Base-by-base conservation (phyloP, 2,888 invertebrate species). In the Drosophila tanythrix region DNA sequence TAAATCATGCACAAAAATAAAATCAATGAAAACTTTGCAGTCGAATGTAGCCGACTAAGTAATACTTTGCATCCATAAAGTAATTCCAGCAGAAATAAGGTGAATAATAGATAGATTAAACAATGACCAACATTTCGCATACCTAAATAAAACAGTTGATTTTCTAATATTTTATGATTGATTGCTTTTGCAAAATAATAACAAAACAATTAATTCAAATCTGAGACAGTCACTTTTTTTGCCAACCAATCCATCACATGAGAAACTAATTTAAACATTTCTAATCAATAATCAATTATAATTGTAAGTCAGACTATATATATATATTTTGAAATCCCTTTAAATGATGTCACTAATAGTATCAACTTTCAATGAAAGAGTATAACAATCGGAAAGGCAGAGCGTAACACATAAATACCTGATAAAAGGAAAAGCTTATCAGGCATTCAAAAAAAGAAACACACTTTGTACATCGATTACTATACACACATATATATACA, bases 1-100 rank as follows among this genome's bases (percentile, higher is more conserved):
- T 82, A 88, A 83, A 81, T 83, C 88, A 83, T 74, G 50, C 40
- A 67, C 72, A 50, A 18, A 63, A 83, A 67, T 80, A 70, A 62
- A 38, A 57, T 46, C 11, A 6, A 11, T 27, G 33, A 43, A 25
- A 36, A 35, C 11, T 1, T 35, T n/a, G 27, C 29, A 29, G 3
- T 36, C 6, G 15, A 15, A 27, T 2, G 1, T 10, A 35, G 3
- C 8, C 21, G 25, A 25, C 18, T 36, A 0, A 6, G 6, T 3
- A 18, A 35, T 36, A 36, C 53, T 18, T 18, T 55, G 11, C 10
- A 3, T 2, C 5, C 3, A 5, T 15, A 1, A 7, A 21, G 15
- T 46, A 21, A 2, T 46, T 46, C 4, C 15, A 4, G 21, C 21
- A 46, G 15, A 46, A 21, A 46, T 8, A 15, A 7, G 1, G 0